These are phyloP conservation scores for Elegia similella DNA, from an alignment of 2,888 invertebrate genomes.

Conservation along the genomic window DNA sequence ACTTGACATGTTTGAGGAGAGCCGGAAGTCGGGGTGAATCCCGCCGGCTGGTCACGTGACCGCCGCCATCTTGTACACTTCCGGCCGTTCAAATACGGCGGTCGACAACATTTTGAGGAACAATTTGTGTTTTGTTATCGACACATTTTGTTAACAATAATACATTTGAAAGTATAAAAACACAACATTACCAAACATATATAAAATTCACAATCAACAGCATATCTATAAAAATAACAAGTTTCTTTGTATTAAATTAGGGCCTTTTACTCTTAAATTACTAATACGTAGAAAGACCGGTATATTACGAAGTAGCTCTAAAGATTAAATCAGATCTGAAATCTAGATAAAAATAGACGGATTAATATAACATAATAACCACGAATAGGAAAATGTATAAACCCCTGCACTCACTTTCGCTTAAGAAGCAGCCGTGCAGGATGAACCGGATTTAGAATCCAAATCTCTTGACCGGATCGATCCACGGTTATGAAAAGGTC, in stretches of 20 bases:
- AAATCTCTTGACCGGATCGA: constrained; percentile 63
- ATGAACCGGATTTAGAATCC: constrained; percentile 56
- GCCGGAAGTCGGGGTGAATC: constrained; percentile 77
- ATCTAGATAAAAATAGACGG: not conserved
- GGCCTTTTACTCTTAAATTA: too few relatives aligned
- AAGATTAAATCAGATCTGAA: not conserved
- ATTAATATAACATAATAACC: constrained; percentile 8
- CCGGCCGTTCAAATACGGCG: constrained; percentile 60
- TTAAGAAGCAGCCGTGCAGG: constrained; percentile 33
- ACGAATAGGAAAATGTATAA: constrained; percentile 17
- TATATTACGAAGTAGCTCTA: too few relatives aligned
- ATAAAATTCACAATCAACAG: too few relatives aligned
- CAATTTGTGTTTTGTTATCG: too few relatives aligned
- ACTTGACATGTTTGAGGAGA: constrained; percentile 72
- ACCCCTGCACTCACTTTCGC: constrained; percentile 29
- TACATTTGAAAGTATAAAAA: too few relatives aligned
- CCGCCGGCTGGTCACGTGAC: constrained; percentile 70
- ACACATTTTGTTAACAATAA: too few relatives aligned
- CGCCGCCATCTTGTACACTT: constrained; percentile 76
- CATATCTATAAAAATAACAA: too few relatives aligned
- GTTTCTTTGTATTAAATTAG: too few relatives aligned
- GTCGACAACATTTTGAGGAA: constrained; percentile 46
- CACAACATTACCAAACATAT: too few relatives aligned
- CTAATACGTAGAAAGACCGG: too few relatives aligned
- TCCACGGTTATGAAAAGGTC: constrained; percentile 75